These are phyloP conservation scores for Trachelipus rathkii DNA, from an alignment of 1,140 invertebrate genomes.

Conservation along the genomic window DNA sequence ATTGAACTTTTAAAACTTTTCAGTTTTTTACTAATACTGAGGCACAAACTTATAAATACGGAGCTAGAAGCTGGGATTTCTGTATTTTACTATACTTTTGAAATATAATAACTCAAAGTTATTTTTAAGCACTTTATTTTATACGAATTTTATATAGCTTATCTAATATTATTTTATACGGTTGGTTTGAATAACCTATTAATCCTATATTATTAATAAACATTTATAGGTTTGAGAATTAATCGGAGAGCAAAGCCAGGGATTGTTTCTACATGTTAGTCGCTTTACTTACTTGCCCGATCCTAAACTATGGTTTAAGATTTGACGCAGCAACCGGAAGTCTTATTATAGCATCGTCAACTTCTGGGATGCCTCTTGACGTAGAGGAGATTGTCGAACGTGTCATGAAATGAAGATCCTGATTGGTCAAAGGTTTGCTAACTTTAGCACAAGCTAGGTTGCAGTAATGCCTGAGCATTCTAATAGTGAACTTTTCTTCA, in stretches of 20 bases:
- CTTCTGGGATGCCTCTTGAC: background rate
- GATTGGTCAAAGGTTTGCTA: background rate
- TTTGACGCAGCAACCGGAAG: background rate
- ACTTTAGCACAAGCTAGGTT: background rate
- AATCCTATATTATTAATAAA: too few relatives aligned
- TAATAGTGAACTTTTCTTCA: background rate
- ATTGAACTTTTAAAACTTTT: too few relatives aligned
- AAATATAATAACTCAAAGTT: too few relatives aligned
- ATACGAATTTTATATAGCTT: too few relatives aligned
- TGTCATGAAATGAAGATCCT: background rate
- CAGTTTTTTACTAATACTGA: too few relatives aligned
- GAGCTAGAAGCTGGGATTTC: too few relatives aligned
- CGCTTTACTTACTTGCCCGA: background rate
- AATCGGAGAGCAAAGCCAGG: background rate
- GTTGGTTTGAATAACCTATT: too few relatives aligned
- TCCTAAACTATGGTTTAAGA: background rate
- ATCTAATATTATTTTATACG: too few relatives aligned
- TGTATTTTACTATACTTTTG: too few relatives aligned
- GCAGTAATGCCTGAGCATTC: background rate
- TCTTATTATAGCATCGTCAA: background rate
- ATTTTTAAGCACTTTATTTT: too few relatives aligned
- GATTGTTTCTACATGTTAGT: background rate
- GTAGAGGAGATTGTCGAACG: background rate
- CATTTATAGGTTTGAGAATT: too few relatives aligned
- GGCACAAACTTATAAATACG: too few relatives aligned